phyloP scores from a whole-genome alignment of 2,113 vertebrate genomes.

The Melanotaenia duboulayi region DNA sequence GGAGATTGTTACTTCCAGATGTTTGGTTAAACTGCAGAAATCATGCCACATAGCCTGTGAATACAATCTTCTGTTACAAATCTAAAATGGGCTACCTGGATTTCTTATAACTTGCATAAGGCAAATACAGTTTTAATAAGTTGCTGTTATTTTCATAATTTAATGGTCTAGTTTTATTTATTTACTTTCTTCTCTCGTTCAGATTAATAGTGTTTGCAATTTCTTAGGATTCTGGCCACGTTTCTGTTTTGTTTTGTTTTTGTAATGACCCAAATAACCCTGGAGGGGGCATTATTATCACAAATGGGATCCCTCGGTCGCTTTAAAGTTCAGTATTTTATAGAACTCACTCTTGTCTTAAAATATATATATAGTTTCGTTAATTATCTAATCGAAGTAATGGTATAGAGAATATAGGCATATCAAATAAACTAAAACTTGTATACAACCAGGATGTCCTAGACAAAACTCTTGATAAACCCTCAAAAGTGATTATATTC shows the following conservation, averaged over 20 bases:
- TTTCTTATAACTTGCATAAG: not conserved
- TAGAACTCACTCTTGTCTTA: too few species aligned
- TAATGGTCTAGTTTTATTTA: not conserved
- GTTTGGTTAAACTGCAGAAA: not conserved
- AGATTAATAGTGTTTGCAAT: too few species aligned
- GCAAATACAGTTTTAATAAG: not conserved
- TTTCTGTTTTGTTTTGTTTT: not conserved
- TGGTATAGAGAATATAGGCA: too few species aligned
- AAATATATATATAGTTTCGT: too few species aligned
- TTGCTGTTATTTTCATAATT: not conserved
- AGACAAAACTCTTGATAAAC: too few species aligned
- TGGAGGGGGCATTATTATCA: conserved; percentile 17
- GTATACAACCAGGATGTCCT: too few species aligned
- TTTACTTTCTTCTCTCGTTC: not conserved
- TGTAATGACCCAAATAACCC: not conserved
- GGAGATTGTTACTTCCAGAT: not conserved
- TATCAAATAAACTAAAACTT: too few species aligned
- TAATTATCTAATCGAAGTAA: too few species aligned
- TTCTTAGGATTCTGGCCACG: too few species aligned
- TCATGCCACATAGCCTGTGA: not conserved
- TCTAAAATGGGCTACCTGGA: not conserved
- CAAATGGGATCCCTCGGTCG: not conserved
- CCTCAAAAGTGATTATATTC: too few species aligned
- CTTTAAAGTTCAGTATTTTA: not conserved
- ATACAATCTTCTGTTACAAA: not conserved